Base-by-base conservation (phyloP, 2,888 invertebrate genomes). In the Eucera pruinosa region DNA sequence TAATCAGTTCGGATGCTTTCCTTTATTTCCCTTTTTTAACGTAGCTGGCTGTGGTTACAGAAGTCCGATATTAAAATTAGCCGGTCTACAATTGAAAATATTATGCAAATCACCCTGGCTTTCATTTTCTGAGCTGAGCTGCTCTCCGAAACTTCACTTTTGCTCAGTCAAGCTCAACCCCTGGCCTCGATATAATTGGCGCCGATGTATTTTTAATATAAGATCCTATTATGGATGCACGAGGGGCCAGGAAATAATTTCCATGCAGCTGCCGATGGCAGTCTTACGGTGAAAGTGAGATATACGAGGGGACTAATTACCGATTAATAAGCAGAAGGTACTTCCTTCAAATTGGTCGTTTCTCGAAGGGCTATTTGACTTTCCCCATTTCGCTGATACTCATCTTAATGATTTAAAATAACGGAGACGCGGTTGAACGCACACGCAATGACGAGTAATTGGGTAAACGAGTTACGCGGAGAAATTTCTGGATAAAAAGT, bases 281-380 rank as follows among this genome's bases (percentile, higher is more conserved):
- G 20, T 45, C 20, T 20, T 15, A 27, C 45, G 69, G 33, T 54
- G 60, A 69, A 72, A 69, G 69, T 69, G 39, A 50, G 36, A 41
- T 36, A 20, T 9, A 30, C 15, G 23, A 25, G 23, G 9, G n/a
- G 41, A 36, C 36, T 62, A 69, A 69, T 61, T 27, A 45, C 15
- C 20, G 52, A 50, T 58, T 58, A 70, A 66, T 65, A 45, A 20
- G 15, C 11, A 39, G 27, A 20, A 13, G 60, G 25, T 30, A n/a
- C 67, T 52, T 57, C 18, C 57, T 27, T 43, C 30, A 33, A 47
- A 23, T 9, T n/a, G 9, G 23, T 18, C 20, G 20, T 45, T 33
- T 45, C 11, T 54, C 13, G 18, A n/a, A 45, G 27, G 11, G 20
- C n/a, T n/a, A 13, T 45, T 20, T 2, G 11, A 52, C 5, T 36